These are phyloP conservation scores for Mus minutoides DNA, from an alignment of 2,797 vertebrate species.

Conservation along the genomic window DNA sequence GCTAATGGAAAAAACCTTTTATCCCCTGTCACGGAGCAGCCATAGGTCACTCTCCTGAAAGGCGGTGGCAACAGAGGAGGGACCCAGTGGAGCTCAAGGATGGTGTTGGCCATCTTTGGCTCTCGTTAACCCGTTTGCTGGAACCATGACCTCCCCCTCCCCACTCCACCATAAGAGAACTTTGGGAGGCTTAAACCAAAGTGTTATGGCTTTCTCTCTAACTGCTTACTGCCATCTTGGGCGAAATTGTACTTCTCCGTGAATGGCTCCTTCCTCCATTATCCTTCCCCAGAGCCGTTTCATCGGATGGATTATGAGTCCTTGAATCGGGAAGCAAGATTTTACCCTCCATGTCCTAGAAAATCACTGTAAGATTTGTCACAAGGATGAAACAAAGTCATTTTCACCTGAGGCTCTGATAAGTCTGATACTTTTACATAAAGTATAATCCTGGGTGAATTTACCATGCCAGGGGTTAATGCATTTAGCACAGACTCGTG, in stretches of 20 bases:
- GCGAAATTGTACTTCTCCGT: constrained; percentile 64
- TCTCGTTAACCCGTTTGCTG: neutral
- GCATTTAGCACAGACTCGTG: constrained; percentile 67
- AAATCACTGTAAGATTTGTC: constrained; percentile 64
- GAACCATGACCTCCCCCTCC: neutral
- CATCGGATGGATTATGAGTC: constrained; percentile 72
- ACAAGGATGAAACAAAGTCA: constrained; percentile 67
- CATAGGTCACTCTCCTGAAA: neutral
- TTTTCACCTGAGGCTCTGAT: constrained; percentile 71
- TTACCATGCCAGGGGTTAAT: constrained; percentile 51
- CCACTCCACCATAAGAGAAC: constrained; percentile 46
- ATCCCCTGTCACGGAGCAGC: neutral
- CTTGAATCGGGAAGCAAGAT: constrained; percentile 69
- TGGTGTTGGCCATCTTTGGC: neutral
- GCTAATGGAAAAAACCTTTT: neutral
- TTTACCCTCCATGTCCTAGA: constrained; percentile 70
- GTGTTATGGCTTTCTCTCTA: constrained; percentile 69
- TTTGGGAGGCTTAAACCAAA: constrained; percentile 71
- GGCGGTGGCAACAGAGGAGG: neutral
- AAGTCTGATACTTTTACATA: constrained; percentile 60
- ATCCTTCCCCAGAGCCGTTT: constrained; percentile 73
- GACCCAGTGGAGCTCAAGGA: neutral
- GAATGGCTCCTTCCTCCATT: constrained; percentile 60
- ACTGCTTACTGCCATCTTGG: constrained; percentile 76
- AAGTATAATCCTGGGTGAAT: constrained; percentile 61